Percentiles rank a stretch among this genome's conserved stretches.
phyloP scores from a whole-genome alignment of 2,797 vertebrate genomes.

The Enoplosus armatus region DNA sequence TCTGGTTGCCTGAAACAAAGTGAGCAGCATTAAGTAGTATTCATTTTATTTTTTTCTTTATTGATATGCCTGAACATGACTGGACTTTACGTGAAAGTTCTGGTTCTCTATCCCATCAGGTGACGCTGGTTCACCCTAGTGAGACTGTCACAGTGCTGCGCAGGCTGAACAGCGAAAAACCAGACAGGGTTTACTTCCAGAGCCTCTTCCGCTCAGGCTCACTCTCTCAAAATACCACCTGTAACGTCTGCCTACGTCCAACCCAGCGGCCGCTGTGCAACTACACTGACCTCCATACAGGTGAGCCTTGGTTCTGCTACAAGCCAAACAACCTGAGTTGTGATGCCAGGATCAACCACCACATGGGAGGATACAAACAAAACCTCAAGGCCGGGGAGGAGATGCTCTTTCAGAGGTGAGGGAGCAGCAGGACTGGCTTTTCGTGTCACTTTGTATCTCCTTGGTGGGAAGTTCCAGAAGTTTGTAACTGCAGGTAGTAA shows the following conservation, averaged over 20 bases:
- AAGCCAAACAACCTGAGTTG: constrained; percentile 91
- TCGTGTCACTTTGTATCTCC: not conserved
- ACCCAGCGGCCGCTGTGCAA: constrained; percentile 87
- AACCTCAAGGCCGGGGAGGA: constrained; percentile 85
- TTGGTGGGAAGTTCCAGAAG: too few species aligned
- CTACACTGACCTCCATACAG: constrained; percentile 90
- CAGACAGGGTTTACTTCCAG: constrained; percentile 90
- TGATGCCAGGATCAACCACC: constrained; percentile 88
- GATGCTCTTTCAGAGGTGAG: constrained; percentile 90
- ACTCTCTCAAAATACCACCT: constrained; percentile 87
- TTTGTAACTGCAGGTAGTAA: too few species aligned
- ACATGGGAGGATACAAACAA: constrained; percentile 87
- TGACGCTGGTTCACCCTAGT: constrained; percentile 91
- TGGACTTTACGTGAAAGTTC: not conserved
- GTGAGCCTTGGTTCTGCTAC: constrained; percentile 95
- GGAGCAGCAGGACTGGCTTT: not conserved
- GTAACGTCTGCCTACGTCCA: constrained; percentile 89
- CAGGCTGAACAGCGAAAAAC: constrained; percentile 86
- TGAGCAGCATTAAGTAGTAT: not conserved
- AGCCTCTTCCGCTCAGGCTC: constrained; percentile 89
- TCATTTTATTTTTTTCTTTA: not conserved
- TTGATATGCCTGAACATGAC: not conserved
- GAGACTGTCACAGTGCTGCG: constrained; percentile 89
- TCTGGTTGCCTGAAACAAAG: not conserved
- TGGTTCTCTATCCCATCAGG: constrained; percentile 42